Conservation (phyloP, 2,797 vertebrate species). For the Phalloptychus januarius region DNA sequence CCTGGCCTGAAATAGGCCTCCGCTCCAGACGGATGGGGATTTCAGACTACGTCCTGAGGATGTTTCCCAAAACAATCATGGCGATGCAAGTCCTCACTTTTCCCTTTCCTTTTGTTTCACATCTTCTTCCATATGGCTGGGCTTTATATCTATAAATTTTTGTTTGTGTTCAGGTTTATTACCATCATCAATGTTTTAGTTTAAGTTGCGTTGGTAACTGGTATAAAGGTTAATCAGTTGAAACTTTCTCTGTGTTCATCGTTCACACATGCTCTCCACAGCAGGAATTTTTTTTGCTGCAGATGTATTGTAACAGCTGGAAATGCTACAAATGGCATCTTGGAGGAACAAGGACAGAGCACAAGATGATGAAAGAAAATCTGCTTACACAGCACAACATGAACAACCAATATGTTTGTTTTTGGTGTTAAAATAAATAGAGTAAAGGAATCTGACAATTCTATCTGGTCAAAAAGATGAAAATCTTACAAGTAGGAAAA, state of each 20-base stretch:
- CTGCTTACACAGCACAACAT: background rate
- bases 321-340: background rate
- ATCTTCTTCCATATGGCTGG: background rate
- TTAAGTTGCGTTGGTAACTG: background rate
- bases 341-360: background rate
- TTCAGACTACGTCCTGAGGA: slow-evolving; percentile 80
- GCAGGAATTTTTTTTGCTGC: background rate
- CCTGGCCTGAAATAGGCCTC: slow-evolving; percentile 55
- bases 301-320: slow-evolving; percentile 1
- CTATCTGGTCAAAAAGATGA: background rate
- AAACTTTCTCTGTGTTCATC: background rate
- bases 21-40: slow-evolving; percentile 57
- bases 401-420: background rate
- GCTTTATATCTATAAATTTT: background rate
- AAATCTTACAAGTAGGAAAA: background rate
- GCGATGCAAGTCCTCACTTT: slow-evolving; percentile 38
- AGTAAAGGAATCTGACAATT: background rate
- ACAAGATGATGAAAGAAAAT: background rate
- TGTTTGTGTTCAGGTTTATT: background rate
- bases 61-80: slow-evolving; percentile 74
- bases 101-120: slow-evolving; percentile 28
- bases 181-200: background rate
- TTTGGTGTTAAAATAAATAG: background rate
- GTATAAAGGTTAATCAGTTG: background rate
- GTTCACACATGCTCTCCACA: background rate